These are phyloP conservation scores for Parascotia fuliginaria DNA, from an alignment of 2,888 invertebrate genomes.

Conservation along the genomic window DNA sequence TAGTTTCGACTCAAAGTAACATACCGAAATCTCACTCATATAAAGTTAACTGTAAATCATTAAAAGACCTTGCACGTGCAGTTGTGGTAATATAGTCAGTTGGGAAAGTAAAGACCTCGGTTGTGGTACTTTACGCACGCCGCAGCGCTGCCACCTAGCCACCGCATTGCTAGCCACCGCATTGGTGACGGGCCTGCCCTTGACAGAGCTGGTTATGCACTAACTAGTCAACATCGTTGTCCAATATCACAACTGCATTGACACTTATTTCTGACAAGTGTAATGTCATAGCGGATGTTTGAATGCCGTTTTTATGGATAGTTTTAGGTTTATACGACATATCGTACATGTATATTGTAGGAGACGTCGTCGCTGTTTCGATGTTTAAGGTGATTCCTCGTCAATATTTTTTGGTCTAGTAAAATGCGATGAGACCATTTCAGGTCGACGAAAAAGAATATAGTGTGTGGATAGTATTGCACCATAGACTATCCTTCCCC, in stretches of 20 bases:
- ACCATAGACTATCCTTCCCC: no score
- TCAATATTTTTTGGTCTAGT: no score
- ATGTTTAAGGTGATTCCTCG: no score
- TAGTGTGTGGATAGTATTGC: no score
- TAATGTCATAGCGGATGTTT: slow-evolving; percentile 1
- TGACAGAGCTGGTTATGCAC: slow-evolving; percentile 71
- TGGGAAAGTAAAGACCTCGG: slow-evolving; percentile 80
- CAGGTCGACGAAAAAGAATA: no score
- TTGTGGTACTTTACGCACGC: slow-evolving; percentile 52
- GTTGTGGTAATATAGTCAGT: slow-evolving; percentile 44
- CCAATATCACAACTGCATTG: slow-evolving; percentile 23
- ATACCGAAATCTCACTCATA: slow-evolving; percentile 3
- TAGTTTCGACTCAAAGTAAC: slow-evolving; percentile 45
- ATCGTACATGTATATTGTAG: no score
- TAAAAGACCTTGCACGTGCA: slow-evolving; percentile 39
- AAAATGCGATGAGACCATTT: no score
- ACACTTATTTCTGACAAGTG: slow-evolving; percentile 9
- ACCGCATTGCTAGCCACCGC: slow-evolving; percentile 9
- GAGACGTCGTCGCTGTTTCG: no score
- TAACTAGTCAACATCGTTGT: slow-evolving; percentile 34
- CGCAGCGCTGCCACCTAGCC: slow-evolving; percentile 7
- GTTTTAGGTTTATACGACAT: no score
- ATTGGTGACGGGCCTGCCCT: slow-evolving; percentile 76
- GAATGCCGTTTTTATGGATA: not conserved
- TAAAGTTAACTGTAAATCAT: slow-evolving; percentile 5